Base-by-base conservation (phyloP, 2,888 invertebrate genomes). In the Platypus cylindrus region DNA sequence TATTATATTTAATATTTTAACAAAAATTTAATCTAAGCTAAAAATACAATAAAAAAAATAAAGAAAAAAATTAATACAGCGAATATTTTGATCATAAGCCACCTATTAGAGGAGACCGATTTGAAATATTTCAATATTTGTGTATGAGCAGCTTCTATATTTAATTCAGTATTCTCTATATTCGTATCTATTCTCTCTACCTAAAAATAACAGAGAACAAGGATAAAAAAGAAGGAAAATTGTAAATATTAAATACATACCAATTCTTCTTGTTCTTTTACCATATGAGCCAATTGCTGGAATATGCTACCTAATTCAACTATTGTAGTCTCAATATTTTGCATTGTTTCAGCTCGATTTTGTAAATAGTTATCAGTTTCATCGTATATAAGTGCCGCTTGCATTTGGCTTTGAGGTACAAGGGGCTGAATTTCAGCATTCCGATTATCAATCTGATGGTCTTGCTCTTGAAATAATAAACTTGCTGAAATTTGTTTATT, bases 71-170 rank as follows among this genome's bases (percentile, higher is more conserved):
- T 93, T 35, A 99, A 71, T 43, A 98, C 89, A 34, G 85, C 97
- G 66, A 99, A 98, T 48, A 99, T 81, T 71, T 99, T 99, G 51
- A 99, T 85, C 94, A 98, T 98, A 18, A 98, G 71, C 82, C 95
- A 97, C 51, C 98, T 76, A 66, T 98, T 99, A 43, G 89, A 89
- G 11, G 94, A 87, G 22, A 99, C 86, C 36, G 84, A 85, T 62
- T 90, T 91, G 62, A 99, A 98, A 67, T 98, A 98, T 63, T 89
- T 94, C 51, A 98, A 70, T 49, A 99, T 87, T 68, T 98, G 94
- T 40, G 84, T 72, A 58, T 99, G 98, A 3, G 97, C 98, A 30
- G 93, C 91, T 64, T 95, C 95, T 28, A 99, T 91, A 66, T 98
- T 97, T 57, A 97, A 62, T 59, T 87, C 85, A 1, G 97, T 81